A percentile compares a stretch with the other conserved stretches of the same genome.
Evolutionary conservation across 2,113 vertebrate species (phyloP).

Genomic region (Poecilia latipinna): DNA sequence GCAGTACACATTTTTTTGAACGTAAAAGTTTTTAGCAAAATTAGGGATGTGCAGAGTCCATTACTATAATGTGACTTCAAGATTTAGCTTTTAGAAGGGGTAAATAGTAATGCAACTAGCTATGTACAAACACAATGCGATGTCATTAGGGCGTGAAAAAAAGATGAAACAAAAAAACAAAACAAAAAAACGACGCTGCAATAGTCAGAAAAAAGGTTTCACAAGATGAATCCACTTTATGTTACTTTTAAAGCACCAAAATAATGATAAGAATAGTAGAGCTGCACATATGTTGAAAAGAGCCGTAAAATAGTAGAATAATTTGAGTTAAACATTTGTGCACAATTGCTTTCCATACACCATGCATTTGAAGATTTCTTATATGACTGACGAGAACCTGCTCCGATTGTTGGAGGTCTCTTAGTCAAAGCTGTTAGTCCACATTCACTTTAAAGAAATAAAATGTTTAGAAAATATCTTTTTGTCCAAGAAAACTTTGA

Average conservation of each 20-base stretch:
- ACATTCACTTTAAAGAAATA: neutral
- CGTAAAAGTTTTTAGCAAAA: slow-evolving; percentile 45
- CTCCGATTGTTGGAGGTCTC: neutral
- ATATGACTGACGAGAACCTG: neutral
- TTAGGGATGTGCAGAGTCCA: slow-evolving; percentile 53
- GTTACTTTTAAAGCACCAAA: neutral
- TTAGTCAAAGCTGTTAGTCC: neutral
- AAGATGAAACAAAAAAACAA: too few relatives aligned
- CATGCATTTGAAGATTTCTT: too few relatives aligned
- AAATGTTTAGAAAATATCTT: slow-evolving; percentile 4
- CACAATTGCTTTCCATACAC: too few relatives aligned
- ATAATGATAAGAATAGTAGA: neutral
- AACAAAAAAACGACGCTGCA: neutral
- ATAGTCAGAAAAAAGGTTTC: neutral
- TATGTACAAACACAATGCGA: slow-evolving; percentile 37
- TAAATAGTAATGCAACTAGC: slow-evolving; percentile 27
- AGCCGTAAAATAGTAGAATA: neutral
- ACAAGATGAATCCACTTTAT: neutral
- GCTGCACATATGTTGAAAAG: neutral
- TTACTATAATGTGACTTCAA: slow-evolving; percentile 56
- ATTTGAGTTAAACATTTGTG: neutral
- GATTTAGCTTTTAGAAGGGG: slow-evolving; percentile 34
- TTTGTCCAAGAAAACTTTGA: neutral
- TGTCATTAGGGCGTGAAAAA: neutral
- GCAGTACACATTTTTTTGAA: slow-evolving; percentile 56